Base-by-base conservation (phyloP, 2,888 invertebrate species). In the Nomada lathburiana region DNA sequence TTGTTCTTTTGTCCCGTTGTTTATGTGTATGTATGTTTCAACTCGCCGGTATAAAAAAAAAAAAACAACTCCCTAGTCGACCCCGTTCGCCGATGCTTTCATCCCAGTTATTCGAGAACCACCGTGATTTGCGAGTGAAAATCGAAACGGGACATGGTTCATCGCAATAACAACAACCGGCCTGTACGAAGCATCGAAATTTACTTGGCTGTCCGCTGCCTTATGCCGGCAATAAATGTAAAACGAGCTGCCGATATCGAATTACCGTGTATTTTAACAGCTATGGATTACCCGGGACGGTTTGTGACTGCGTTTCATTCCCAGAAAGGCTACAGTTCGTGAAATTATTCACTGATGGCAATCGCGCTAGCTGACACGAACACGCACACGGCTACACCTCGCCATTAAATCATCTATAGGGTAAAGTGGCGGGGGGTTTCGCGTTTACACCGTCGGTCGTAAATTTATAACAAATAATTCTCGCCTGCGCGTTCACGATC, bases 241-340 rank as follows among this genome's bases (percentile, higher is more conserved):
- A 55, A 64, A 72, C 26, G 13, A 57, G 13, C 18, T 13, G 10
- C n/a, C 3, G n/a, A 23, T 57, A 47, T 11, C 59, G 57, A 59
- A 65, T 65, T 60, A 52, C 50, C 47, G 3, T 1, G 16, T 75
- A 52, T 74, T 74, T 50, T 50, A 64, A 50, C 63, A 57, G 10
- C 71, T 0, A n/a, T n/a, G 44, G 71, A 71, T 76, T 64, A 76
- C 57, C 9, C 18, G 36, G 0, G n/a, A 63, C 9, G n/a, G 36
- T 57, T 23, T 47, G 47, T 59, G 20, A 59, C 16, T 47, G 7
- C 13, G 26, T 63, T 57, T 50, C 44, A 23, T 57, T 71, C 26
- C 60, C 36, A n/a, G 20, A 50, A 26, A 47, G 42, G 26, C 18
- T 44, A 62, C 29, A 3, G 20, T 26, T 16, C 18, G 47, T 5